These are phyloP conservation scores for Pyrochroa serraticornis DNA, from an alignment of 2,888 invertebrate genomes.

Conservation along the genomic window DNA sequence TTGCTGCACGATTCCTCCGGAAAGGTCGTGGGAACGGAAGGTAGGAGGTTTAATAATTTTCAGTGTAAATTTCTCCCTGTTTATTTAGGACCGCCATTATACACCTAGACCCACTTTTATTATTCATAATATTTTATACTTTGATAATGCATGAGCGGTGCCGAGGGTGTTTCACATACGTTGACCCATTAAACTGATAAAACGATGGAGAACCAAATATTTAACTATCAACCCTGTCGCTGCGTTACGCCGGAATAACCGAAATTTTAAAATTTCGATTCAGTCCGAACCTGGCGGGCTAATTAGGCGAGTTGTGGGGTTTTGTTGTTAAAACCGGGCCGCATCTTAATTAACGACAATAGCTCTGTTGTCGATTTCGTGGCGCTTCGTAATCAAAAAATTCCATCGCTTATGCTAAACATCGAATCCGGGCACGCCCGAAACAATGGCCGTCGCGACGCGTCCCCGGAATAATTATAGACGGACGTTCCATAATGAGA, in stretches of 20 bases:
- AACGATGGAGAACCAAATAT: too few relatives aligned
- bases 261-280: too few relatives aligned
- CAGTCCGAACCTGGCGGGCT: too few relatives aligned
- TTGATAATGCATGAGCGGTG: too few relatives aligned
- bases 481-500: conserved; percentile 2
- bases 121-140: conserved; percentile 19
- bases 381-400: conserved; percentile 1
- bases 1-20: conserved; percentile 4
- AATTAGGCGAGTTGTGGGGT: too few relatives aligned
- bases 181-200: too few relatives aligned
- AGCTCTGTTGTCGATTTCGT: neutral
- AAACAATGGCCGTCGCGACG: conserved; percentile 1
- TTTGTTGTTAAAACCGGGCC: too few relatives aligned
- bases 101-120: conserved; percentile 23
- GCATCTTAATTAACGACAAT: neutral
- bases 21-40: conserved; percentile 10
- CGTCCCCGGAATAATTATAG: conserved; percentile 10
- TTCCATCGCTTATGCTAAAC: conserved; percentile 10
- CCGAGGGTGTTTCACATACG: too few relatives aligned
- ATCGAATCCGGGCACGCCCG: neutral
- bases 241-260: too few relatives aligned
- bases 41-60: conserved; percentile 18
- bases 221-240: too few relatives aligned
- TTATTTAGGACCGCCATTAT: conserved; percentile 19
- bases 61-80: conserved; percentile 16